phyloP scores from a whole-genome alignment of 1,140 invertebrate genomes.

The Oscheius sp. region DNA sequence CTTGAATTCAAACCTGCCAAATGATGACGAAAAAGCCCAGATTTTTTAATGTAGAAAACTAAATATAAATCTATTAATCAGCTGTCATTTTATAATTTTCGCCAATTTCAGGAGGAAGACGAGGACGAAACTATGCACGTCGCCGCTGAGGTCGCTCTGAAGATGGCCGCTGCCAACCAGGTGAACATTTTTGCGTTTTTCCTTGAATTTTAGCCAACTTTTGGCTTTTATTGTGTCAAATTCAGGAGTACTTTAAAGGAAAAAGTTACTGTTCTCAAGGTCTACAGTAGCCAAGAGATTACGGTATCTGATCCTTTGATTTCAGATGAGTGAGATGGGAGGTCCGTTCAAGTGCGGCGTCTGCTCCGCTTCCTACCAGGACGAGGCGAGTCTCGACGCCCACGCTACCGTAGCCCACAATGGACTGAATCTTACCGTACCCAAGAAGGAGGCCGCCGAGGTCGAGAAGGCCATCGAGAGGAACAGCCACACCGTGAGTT shows the following conservation, averaged over 20 bases:
- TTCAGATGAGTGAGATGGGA: neutral
- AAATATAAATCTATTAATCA: too few relatives aligned
- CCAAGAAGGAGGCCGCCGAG: conserved; percentile 15
- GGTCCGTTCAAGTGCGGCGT: conserved; percentile 3
- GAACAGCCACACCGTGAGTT: conserved; percentile 29
- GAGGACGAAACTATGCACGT: conserved; percentile 31
- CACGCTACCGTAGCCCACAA: neutral
- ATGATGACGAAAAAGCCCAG: too few relatives aligned
- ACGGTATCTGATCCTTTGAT: neutral
- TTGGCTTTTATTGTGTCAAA: too few relatives aligned
- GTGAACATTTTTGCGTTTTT: too few relatives aligned
- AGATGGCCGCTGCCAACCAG: conserved; percentile 29
- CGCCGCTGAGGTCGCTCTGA: conserved; percentile 35
- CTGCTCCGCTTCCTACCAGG: neutral
- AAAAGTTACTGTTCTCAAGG: too few relatives aligned
- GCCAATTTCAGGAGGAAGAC: conserved; percentile 15
- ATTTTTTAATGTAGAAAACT: too few relatives aligned
- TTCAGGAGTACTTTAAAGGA: too few relatives aligned
- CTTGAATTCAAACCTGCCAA: too few relatives aligned
- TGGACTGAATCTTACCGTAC: neutral
- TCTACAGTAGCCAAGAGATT: neutral
- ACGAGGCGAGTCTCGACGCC: neutral
- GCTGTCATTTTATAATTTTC: too few relatives aligned
- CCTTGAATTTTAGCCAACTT: too few relatives aligned
- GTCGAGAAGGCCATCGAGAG: conserved; percentile 29